These are phyloP conservation scores for Frankliniella intonsa DNA, from an alignment of 2,888 invertebrate genomes.

Conservation along the genomic window DNA sequence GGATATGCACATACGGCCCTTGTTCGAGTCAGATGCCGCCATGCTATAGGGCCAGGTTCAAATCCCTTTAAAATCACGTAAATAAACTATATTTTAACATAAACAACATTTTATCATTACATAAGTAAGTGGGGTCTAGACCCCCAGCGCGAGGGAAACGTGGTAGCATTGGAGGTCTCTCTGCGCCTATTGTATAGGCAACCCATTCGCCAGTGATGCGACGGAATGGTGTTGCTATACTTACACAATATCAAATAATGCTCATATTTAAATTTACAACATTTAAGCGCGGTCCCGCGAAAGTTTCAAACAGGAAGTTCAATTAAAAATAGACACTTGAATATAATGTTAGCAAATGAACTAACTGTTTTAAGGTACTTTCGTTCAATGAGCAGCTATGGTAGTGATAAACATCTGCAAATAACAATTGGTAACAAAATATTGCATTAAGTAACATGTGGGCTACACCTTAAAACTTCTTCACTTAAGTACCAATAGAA, in stretches of 20 bases:
- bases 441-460: constrained; percentile 25
- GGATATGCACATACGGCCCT: neutral
- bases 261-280: no score
- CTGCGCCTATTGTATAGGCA: no score
- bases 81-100: constrained; percentile 18
- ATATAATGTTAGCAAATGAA: no score
- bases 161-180: no score
- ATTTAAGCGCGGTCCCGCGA: no score
- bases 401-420: neutral
- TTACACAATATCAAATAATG: no score
- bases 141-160: no score
- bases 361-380: neutral
- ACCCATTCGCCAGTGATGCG: no score
- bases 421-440: constrained; percentile 17
- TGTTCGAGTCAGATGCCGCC: neutral
- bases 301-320: no score
- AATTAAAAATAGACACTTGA: no score
- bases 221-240: no score
- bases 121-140: no score
- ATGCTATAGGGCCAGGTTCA: neutral
- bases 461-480: neutral
- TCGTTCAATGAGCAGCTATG: neutral
- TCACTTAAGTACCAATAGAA: neutral
- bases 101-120: neutral
- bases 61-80: neutral